Evolutionary conservation across 2,888 invertebrate species (phyloP), one percentile per base, ranked within the genome.

Genomic region (Platycheirus albimanus): DNA sequence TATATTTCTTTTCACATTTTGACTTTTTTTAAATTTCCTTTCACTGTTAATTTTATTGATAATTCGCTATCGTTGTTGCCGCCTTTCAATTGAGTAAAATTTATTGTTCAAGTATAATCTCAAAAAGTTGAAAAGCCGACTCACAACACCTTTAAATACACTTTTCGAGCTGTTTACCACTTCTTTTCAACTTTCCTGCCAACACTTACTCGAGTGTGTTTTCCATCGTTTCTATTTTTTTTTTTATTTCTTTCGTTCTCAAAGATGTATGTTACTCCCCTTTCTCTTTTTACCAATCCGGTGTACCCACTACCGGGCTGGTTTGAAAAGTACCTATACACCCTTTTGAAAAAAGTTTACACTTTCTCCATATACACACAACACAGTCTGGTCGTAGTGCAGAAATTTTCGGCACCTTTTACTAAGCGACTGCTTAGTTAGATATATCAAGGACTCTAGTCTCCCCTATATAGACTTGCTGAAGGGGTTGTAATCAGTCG

Each of bases 341-440:
- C 63, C 30, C 30, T 45, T 67, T 38, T 45, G 49, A 17, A 51
- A 24, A 64, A 70, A 76, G 75, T 64, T 71, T 64, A 45, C 58
- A 75, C 75, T 76, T 64, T 72, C 54, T 28, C 69, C 36, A 36
- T 20, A 30, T n/a, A 20, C 69, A 15, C 0, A 20, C 30, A 43
- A 70, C 11, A 19, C 43, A 36, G 41, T 58, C 11, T 56, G 30
- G 61, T 24, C 54, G 33, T 63, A 54, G 45, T 54, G 38, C 45
- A 58, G 52, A 49, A 74, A 72, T 83, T 83, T 83, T 83, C 83
- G 83, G 83, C 78, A 83, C 78, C 78, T 83, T 78, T 66, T 54
- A 74, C 69, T 69, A 69, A 66, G 70, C 58, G 56, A 41, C 15
- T 71, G 80, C 54, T 52, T 83, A 77, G 81, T 77, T 77, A 61